phyloP scores from a whole-genome alignment of 2,113 vertebrate species.

The Cyphomyrus discorhynchus region DNA sequence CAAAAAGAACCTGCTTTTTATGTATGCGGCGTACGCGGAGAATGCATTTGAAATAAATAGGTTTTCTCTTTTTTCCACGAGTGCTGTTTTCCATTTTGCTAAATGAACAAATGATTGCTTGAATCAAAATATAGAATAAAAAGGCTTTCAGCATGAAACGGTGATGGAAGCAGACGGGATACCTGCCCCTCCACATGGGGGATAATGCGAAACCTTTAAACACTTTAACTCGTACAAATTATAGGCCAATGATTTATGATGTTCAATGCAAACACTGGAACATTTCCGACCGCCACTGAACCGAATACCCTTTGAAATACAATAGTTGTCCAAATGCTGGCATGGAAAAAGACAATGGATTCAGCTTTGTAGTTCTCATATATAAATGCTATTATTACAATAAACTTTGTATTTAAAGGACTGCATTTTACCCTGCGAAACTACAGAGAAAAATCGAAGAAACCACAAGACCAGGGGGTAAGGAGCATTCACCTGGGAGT shows the following conservation, averaged over 20 bases:
- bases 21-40: conserved; percentile 12
- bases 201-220: conserved; percentile 18
- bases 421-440: neutral
- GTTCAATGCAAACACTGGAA: conserved; percentile 19
- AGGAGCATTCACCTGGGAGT: neutral
- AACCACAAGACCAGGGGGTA: neutral
- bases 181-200: conserved; percentile 12
- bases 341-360: conserved; percentile 12
- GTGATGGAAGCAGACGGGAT: conserved; percentile 8
- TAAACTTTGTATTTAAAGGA: neutral
- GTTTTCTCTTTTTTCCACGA: neutral
- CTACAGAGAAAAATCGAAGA: neutral
- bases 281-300: conserved; percentile 16
- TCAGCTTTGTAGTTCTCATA: neutral
- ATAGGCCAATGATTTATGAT: conserved; percentile 28
- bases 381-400: conserved; percentile 11
- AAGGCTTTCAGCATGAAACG: conserved; percentile 19
- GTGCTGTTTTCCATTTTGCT: conserved; percentile 21
- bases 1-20: conserved; percentile 26
- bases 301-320: conserved; percentile 21
- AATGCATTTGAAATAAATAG: conserved; percentile 43
- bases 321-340: conserved; percentile 10
- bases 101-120: conserved; percentile 29
- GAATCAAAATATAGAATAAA: conserved; percentile 16
- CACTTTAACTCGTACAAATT: conserved; percentile 19